A percentile compares a stretch with the other conserved stretches of the same genome.
Conservation (phyloP, 1,140 invertebrate species). For the Danaus plexippus region DNA sequence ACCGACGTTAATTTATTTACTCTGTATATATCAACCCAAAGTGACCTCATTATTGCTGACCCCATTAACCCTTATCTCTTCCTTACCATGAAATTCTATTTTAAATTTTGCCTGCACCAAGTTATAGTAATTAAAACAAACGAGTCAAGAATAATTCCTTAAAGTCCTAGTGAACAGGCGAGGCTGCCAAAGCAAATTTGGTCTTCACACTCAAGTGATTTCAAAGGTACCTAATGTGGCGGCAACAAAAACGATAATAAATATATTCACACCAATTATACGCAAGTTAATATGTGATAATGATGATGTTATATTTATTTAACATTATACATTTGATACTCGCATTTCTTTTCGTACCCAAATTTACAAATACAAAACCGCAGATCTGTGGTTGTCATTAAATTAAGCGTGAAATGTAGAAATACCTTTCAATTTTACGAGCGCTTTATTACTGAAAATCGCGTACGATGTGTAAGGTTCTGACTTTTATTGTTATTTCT, state of each 20-base stretch:
- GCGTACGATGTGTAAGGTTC: not conserved
- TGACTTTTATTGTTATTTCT: no score
- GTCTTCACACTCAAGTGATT: constrained; percentile 10
- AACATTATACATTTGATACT: no score
- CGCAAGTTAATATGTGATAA: constrained; percentile 1
- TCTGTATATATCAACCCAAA: no score
- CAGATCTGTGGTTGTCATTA: constrained; percentile 1
- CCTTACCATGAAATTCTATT: constrained; percentile 1
- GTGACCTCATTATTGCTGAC: no score
- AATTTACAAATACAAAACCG: no score
- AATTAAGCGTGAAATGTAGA: constrained; percentile 13
- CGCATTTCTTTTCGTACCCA: no score
- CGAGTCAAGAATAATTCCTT: constrained; percentile 5
- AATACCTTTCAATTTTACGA: constrained; percentile 8
- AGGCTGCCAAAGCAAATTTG: constrained; percentile 12
- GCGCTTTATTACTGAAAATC: constrained; percentile 8
- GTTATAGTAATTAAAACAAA: constrained; percentile 13
- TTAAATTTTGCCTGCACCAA: not conserved
- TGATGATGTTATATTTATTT: no score
- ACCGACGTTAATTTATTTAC: no score
- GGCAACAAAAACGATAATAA: constrained; percentile 1
- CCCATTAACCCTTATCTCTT: no score
- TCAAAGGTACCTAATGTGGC: constrained; percentile 2
- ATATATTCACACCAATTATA: constrained; percentile 1
- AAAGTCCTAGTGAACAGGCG: constrained; percentile 5